Conservation (phyloP, 2,888 invertebrate species). For the Hydroisotoma schaefferi region DNA sequence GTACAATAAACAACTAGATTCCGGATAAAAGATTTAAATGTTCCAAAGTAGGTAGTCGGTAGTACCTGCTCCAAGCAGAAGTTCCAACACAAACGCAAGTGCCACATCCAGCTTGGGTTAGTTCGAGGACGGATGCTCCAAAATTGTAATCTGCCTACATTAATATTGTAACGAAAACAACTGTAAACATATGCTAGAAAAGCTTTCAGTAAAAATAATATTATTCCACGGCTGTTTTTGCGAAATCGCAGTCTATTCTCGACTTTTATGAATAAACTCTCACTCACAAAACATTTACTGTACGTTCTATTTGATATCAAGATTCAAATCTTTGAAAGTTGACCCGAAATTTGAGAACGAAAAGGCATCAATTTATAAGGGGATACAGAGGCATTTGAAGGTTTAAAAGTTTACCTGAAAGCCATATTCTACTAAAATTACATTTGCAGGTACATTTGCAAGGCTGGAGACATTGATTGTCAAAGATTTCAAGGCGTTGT, state of each 20-base stretch:
- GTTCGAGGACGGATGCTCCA: slow-evolving; percentile 56
- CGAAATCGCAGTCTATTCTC: slow-evolving; percentile 36
- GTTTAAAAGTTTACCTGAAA: slow-evolving; percentile 59
- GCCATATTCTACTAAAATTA: slow-evolving; percentile 60
- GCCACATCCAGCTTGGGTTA: slow-evolving; percentile 55
- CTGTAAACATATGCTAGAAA: not conserved
- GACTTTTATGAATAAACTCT: slow-evolving; percentile 20
- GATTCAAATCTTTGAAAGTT: slow-evolving; percentile 2
- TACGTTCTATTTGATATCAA: slow-evolving; percentile 14
- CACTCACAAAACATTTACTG: slow-evolving; percentile 24
- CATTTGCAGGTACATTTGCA: slow-evolving; percentile 55
- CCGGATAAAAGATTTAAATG: not conserved
- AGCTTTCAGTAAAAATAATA: slow-evolving; percentile 8
- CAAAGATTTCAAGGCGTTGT: slow-evolving; percentile 54
- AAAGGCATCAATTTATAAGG: not conserved
- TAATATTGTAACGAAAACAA: slow-evolving; percentile 11
- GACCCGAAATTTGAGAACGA: not conserved
- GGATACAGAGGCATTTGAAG: too few relatives aligned
- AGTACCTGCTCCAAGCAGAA: slow-evolving; percentile 60
- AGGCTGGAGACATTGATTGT: slow-evolving; percentile 47
- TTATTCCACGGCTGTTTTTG: slow-evolving; percentile 34
- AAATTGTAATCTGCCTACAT: slow-evolving; percentile 58
- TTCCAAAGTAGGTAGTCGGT: not conserved
- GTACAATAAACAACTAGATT: too few relatives aligned
- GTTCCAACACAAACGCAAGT: slow-evolving; percentile 60